phyloP scores from a whole-genome alignment of 2,888 invertebrate genomes.

The Cephus runcator region DNA sequence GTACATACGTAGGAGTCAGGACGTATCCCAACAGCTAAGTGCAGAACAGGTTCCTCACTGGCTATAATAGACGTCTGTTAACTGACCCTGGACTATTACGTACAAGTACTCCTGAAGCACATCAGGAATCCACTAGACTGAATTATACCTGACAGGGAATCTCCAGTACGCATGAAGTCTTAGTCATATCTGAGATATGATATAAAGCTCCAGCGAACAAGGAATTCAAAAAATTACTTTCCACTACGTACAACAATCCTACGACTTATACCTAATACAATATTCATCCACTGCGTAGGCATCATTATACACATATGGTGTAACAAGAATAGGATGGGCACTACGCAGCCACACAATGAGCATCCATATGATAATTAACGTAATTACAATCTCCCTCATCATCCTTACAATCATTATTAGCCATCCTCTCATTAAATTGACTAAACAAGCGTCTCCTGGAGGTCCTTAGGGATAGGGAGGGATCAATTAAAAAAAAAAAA shows the following conservation, averaged over 20 bases:
- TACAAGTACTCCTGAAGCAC: neutral
- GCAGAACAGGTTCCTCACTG: neutral
- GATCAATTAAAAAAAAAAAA: neutral
- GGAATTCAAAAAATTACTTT: neutral
- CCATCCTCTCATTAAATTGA: conserved; percentile 1
- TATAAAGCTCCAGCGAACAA: neutral
- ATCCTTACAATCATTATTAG: neutral
- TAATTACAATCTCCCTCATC: neutral
- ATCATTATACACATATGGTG: neutral
- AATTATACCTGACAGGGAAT: neutral
- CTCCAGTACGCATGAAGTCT: neutral
- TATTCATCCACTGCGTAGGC: neutral
- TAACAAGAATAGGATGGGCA: neutral
- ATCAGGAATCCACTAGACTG: neutral
- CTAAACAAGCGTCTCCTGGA: neutral
- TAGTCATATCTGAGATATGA: neutral
- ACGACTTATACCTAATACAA: neutral
- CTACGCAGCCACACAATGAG: neutral
- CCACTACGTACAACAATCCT: neutral
- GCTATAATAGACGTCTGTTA: neutral
- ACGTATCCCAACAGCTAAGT: neutral
- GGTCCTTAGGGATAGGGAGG: neutral
- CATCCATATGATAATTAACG: neutral
- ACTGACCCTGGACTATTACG: neutral
- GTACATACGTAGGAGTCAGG: neutral